Percentiles rank a stretch among this genome's conserved stretches.
Conservation (phyloP, 2,888 invertebrate species). For the Dicycla oo region DNA sequence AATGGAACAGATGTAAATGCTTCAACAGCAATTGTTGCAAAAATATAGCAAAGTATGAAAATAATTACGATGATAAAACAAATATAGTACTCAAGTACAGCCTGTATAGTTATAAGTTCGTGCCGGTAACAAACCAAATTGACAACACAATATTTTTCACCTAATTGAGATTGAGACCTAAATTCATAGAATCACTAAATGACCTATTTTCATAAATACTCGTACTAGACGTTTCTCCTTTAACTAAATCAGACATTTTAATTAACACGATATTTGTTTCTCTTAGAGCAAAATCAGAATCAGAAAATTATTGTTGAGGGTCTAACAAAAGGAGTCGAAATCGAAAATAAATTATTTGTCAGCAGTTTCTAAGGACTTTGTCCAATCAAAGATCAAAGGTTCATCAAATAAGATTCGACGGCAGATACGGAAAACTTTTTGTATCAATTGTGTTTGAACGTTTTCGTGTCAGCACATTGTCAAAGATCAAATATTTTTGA, state of each 20-base stretch:
- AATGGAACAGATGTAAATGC: slow-evolving; percentile 19
- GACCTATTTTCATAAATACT: not conserved
- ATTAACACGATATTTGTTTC: not conserved
- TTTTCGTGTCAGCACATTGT: slow-evolving; percentile 3
- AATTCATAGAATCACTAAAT: not conserved
- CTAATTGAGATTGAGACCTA: not conserved
- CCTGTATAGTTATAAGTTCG: not conserved
- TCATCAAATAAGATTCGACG: slow-evolving; percentile 19
- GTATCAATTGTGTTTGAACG: slow-evolving; percentile 16
- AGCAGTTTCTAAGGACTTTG: slow-evolving; percentile 18
- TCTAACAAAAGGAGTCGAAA: not conserved
- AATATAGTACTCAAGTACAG: not conserved
- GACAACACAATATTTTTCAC: not conserved
- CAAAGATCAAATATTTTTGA: slow-evolving; percentile 9
- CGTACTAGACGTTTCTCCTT: not conserved
- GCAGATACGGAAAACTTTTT: slow-evolving; percentile 7
- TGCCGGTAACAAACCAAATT: not conserved
- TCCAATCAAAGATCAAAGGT: slow-evolving; percentile 23
- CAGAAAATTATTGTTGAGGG: not conserved
- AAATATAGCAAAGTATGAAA: not conserved
- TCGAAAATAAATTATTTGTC: slow-evolving; percentile 22
- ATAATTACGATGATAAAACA: not conserved
- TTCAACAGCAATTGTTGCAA: not conserved
- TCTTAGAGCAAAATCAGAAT: not conserved
- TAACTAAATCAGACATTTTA: not conserved